phyloP scores from a whole-genome alignment of 2,113 vertebrate genomes.

The Pipra filicauda region DNA sequence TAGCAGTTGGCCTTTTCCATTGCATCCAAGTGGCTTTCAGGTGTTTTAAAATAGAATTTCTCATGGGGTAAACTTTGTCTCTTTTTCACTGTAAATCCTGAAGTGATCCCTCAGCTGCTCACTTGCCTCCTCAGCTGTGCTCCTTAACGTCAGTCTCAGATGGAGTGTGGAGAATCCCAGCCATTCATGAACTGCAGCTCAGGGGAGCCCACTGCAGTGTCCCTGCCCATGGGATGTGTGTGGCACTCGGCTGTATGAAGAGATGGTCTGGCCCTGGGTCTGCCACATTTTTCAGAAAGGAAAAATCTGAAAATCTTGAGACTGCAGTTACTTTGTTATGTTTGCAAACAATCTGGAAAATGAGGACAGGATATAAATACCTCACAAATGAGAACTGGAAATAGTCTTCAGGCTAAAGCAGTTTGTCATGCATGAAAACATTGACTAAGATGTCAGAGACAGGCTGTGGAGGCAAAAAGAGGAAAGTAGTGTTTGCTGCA shows the following conservation, averaged over 20 bases:
- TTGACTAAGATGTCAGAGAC: slow-evolving; percentile 51
- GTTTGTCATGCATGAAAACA: slow-evolving; percentile 65
- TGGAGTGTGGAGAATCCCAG: neutral
- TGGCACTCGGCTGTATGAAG: neutral
- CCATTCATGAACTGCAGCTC: neutral
- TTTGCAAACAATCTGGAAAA: slow-evolving; percentile 64
- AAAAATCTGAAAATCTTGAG: neutral
- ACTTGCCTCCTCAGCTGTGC: neutral
- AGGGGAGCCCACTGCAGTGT: neutral
- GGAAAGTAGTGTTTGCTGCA: neutral
- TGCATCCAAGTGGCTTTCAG: neutral
- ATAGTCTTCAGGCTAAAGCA: slow-evolving; percentile 62
- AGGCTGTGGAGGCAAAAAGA: slow-evolving; percentile 10
- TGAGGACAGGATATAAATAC: slow-evolving; percentile 71
- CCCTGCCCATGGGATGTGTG: neutral
- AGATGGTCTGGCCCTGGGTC: neutral
- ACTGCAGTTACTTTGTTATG: slow-evolving; percentile 16
- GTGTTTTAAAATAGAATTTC: neutral
- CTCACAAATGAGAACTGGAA: slow-evolving; percentile 57
- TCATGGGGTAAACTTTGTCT: neutral
- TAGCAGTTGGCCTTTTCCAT: neutral
- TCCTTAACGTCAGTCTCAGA: neutral
- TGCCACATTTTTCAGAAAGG: neutral
- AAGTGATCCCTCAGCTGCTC: neutral
- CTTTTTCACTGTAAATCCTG: neutral